Conservation (phyloP, 2,797 vertebrate genomes). For the Geotrypetes seraphini region DNA sequence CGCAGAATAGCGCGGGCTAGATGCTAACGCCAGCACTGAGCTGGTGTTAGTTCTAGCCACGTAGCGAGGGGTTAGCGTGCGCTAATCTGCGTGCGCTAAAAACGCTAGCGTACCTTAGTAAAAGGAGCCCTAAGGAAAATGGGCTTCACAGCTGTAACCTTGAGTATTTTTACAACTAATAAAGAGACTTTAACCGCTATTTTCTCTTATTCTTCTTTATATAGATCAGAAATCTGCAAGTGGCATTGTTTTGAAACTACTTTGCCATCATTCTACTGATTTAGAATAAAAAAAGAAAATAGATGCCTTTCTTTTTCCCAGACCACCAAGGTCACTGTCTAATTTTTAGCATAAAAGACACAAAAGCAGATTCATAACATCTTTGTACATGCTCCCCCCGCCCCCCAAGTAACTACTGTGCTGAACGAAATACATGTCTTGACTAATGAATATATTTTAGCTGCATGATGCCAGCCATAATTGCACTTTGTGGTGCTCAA, state of each 20-base stretch:
- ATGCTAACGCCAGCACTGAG: too few relatives aligned
- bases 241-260: constrained; percentile 8
- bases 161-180: constrained; percentile 9
- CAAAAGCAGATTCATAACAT: constrained; percentile 5
- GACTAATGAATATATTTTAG: background rate
- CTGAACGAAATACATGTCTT: constrained; percentile 1
- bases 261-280: background rate
- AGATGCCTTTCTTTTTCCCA: background rate
- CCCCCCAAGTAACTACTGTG: background rate
- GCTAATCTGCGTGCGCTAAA: too few relatives aligned
- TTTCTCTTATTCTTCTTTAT: constrained; percentile 20
- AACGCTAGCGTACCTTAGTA: too few relatives aligned
- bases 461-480: background rate
- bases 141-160: too few relatives aligned
- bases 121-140: too few relatives aligned
- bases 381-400: background rate
- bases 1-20: too few relatives aligned
- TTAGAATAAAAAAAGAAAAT: background rate
- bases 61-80: too few relatives aligned
- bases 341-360: constrained; percentile 5
- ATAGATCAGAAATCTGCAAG: constrained; percentile 10
- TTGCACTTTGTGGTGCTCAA: constrained; percentile 12
- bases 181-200: constrained; percentile 6
- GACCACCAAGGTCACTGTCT: constrained; percentile 13
- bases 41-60: too few relatives aligned